Percentiles rank a stretch among this genome's conserved stretches.
These are phyloP conservation scores for Chiroxiphia lanceolata DNA, from an alignment of 2,797 vertebrate species.

Conservation along the genomic window DNA sequence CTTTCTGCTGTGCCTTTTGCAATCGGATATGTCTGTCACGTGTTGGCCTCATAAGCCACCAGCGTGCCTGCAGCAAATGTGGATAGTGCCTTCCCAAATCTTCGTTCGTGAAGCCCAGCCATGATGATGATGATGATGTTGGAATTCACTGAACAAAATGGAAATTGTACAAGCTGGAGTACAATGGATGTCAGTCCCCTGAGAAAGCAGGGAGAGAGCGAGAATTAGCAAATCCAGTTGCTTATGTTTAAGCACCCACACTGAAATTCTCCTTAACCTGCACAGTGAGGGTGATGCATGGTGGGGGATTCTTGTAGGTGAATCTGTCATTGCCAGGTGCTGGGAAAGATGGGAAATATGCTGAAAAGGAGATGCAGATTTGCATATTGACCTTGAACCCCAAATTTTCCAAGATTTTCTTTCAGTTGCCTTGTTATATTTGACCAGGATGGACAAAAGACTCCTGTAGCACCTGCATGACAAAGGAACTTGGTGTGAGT, in stretches of 20 bases:
- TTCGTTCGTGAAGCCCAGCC: too few species aligned
- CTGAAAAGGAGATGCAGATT: not conserved
- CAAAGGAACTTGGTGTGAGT: not conserved
- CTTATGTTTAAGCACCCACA: not conserved
- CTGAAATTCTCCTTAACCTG: not conserved
- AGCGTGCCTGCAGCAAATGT: too few species aligned
- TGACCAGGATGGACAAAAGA: not conserved
- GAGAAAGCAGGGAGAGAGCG: not conserved
- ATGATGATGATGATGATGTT: too few species aligned
- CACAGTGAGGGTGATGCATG: not conserved
- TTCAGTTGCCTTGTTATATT: not conserved
- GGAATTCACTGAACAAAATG: not conserved
- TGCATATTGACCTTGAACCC: not conserved
- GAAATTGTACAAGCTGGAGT: not conserved
- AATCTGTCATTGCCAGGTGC: not conserved
- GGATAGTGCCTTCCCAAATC: too few species aligned
- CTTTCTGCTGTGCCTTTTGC: too few species aligned
- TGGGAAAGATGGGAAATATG: not conserved
- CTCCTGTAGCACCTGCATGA: not conserved
- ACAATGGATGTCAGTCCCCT: not conserved
- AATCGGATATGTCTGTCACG: too few species aligned
- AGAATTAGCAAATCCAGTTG: not conserved
- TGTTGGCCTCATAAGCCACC: too few species aligned
- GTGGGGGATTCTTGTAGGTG: not conserved
- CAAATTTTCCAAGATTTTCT: not conserved